phyloP scores from a whole-genome alignment of 2,113 vertebrate genomes.

The Poecile atricapillus region DNA sequence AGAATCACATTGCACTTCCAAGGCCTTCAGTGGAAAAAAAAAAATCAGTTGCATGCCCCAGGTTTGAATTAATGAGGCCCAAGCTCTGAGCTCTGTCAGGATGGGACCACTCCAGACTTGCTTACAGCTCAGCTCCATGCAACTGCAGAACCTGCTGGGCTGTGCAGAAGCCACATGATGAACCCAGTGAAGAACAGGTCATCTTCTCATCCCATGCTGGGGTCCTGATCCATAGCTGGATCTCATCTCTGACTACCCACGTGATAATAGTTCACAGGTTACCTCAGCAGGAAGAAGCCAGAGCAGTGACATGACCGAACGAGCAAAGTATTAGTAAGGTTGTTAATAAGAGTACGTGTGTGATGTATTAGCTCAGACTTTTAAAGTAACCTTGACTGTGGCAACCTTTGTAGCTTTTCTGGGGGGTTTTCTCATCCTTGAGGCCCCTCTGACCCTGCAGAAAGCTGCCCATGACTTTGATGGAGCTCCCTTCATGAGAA shows the following conservation, averaged over 20 bases:
- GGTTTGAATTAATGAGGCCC: background rate
- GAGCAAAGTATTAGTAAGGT: background rate
- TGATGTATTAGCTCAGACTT: background rate
- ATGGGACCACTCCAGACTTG: background rate
- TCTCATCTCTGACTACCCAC: background rate
- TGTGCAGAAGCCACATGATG: fast-evolving
- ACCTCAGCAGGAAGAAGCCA: slow-evolving; percentile 1
- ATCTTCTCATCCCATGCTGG: background rate
- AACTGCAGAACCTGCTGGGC: background rate
- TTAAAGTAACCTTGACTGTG: background rate
- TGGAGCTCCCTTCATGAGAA: background rate
- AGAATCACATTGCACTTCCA: background rate
- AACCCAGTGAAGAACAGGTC: background rate
- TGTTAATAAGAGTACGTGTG: background rate
- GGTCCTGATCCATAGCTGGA: background rate
- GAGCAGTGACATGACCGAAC: background rate
- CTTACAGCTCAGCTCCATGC: background rate
- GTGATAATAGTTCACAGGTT: background rate
- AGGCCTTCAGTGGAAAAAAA: background rate
- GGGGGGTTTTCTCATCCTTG: background rate
- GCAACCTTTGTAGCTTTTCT: background rate
- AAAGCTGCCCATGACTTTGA: background rate
- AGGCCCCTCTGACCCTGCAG: background rate
- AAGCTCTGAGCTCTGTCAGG: background rate
- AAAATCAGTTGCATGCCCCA: background rate